Percentiles rank a stretch among this genome's conserved stretches.
Conservation (phyloP, 2,888 invertebrate genomes). For the Teinopalpus imperialis region DNA sequence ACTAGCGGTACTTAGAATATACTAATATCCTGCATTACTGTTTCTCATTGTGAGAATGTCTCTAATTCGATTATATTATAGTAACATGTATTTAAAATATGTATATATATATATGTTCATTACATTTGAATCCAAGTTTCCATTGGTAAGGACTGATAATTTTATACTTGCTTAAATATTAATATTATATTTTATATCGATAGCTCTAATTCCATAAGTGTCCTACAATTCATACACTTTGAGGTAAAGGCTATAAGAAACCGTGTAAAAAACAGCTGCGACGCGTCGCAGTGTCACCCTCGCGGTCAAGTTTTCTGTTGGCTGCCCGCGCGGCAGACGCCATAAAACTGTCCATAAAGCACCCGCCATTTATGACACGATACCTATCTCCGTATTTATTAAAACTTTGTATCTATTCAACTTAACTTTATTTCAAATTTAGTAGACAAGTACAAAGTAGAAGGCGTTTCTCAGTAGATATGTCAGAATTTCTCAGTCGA, state of each 20-base stretch:
- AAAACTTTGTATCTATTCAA: slow-evolving; percentile 45
- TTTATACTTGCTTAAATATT: too few relatives aligned
- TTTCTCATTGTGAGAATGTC: too few relatives aligned
- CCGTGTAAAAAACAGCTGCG: slow-evolving; percentile 85
- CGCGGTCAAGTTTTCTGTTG: slow-evolving; percentile 70
- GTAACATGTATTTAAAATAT: too few relatives aligned
- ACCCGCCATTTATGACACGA: slow-evolving; percentile 30
- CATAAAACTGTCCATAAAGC: slow-evolving; percentile 75
- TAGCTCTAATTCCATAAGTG: not conserved
- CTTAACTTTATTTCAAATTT: slow-evolving; percentile 43
- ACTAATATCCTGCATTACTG: too few relatives aligned
- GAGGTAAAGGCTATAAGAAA: slow-evolving; percentile 64
- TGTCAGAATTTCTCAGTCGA: not conserved
- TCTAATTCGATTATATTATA: too few relatives aligned
- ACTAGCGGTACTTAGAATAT: too few relatives aligned
- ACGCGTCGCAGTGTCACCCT: slow-evolving; percentile 58
- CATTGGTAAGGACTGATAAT: too few relatives aligned
- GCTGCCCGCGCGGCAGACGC: slow-evolving; percentile 41
- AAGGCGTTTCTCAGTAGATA: too few relatives aligned
- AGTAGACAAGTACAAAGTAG: too few relatives aligned
- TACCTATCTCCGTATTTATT: slow-evolving; percentile 58
- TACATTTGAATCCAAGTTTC: too few relatives aligned
- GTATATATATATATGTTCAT: too few relatives aligned
- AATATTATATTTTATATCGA: not conserved
- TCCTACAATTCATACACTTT: slow-evolving; percentile 42